Evolutionary conservation across 2,888 invertebrate genomes (phyloP), one percentile per base, ranked within the genome.

Genomic region (Phania funesta): DNA sequence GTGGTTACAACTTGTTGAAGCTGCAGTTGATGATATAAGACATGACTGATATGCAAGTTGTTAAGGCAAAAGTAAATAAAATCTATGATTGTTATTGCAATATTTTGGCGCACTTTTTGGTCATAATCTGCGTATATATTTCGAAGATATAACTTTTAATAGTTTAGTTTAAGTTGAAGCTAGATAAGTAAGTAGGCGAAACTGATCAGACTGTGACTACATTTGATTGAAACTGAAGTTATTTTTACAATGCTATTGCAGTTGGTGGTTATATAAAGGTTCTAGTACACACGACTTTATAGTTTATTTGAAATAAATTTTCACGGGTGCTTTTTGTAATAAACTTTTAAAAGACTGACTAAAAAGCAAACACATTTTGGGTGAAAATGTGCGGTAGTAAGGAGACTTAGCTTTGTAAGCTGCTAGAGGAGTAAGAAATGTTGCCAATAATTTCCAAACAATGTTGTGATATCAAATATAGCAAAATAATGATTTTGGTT

Each of bases 41-140:
- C 20, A 75, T 79, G 83, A 79, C 67, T 83, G 75, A 83, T 76
- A 79, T 76, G 60, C 54, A 54, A 67, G 65, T 41, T 67, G 64
- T 77, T 73, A 60, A 54, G 56, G 46, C 8, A 60, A 18, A 50
- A 26, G 29, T 20, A 41, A 46, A 79, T 32, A 35, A 64, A 64
- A 77, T 67, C 32, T 54, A 41, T 44, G n/a, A 26, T 3, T 41
- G 16, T 20, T 68, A 54, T 54, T 67, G 38, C 18, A 35, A 13
- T 44, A 22, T 68, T 62, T 62, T 74, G 50, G 62, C 35, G 54
- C 62, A 76, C 44, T 80, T 71, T 73, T 67, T 76, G n/a, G 11
- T 22, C n/a, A 62, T 70, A 24, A 20, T 65, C 38, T 35, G n/a
- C n/a, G n/a, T 20, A 16, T 7, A 50, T 24, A 26, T 50, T 50